Evolutionary conservation across 2,888 invertebrate species (phyloP), one percentile per base, ranked within the genome.

Genomic region (Gastracanthus pulcherrimus): DNA sequence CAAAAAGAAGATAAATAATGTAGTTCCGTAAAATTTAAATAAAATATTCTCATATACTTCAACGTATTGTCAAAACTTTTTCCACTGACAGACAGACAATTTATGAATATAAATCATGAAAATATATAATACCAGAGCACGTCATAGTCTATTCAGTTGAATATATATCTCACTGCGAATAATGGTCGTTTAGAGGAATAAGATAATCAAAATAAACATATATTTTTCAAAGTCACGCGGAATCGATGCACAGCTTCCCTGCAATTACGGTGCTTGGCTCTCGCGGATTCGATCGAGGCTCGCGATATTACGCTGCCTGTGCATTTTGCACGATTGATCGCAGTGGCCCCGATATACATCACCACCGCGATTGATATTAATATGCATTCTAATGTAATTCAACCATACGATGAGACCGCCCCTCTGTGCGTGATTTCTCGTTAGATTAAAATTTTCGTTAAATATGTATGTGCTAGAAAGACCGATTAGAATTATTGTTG

Each of bases 291-390:
- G 75, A 76, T 75, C 60, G 16, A 6, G 48, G 69, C 23, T 3
- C 26, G 11, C 7, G 51, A 55, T 55, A 55, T 9, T n/a, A 16
- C n/a, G n/a, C n/a, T n/a, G n/a, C 45, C 45, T 45, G 45, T 38
- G 6, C 13, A 38, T 38, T 41, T 3, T 41, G 41, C 41, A n/a
- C 41, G 41, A 41, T 9, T 41, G 13, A 41, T n/a, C 19, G 7
- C 1, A 16, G n/a, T 4, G 45, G 45, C n/a, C 2, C 16, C 34
- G 45, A 79, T 74, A 79, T 80, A n/a, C 45, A 45, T 48, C 64
- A 55, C 26, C 19, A 36, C 26, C 38, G 66, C 62, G 29, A 69
- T 74, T 81, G 69, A 64, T 41, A 78, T 82, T 82, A 75, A 78
- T 34, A 34, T 13, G 60, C 62, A 41, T 62, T 29, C 6, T 67